Percentiles rank a stretch among this genome's conserved stretches.
phyloP scores from a whole-genome alignment of 2,888 invertebrate species.

The Drosophila multiciliata region DNA sequence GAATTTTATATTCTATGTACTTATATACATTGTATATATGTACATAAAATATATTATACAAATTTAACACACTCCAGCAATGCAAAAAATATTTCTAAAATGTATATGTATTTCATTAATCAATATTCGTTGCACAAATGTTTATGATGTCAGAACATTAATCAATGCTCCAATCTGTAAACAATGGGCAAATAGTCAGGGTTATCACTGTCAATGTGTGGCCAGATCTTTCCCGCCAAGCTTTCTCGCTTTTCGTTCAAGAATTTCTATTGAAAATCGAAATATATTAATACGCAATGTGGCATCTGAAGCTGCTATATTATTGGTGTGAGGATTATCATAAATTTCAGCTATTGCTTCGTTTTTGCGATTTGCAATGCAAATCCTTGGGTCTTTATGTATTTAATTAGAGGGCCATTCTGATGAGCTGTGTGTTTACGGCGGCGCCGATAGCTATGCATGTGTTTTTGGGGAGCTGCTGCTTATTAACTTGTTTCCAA shows the following conservation, averaged over 20 bases:
- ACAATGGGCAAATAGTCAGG: slow-evolving; percentile 26
- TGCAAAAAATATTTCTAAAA: too few relatives aligned
- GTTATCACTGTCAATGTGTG: slow-evolving; percentile 38
- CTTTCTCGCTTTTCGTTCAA: slow-evolving; percentile 16
- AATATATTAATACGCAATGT: background rate
- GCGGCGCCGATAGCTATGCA: slow-evolving; percentile 62
- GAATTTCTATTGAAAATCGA: slow-evolving; percentile 34
- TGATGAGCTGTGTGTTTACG: slow-evolving; percentile 57
- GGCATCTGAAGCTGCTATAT: slow-evolving; percentile 6
- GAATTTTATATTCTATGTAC: slow-evolving; percentile 4
- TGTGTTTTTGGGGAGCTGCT: slow-evolving; percentile 52
- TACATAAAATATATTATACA: background rate
- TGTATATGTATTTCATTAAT: slow-evolving; percentile 5
- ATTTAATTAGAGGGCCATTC: slow-evolving; percentile 74
- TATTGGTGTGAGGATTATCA: slow-evolving; percentile 69
- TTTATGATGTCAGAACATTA: slow-evolving; percentile 32
- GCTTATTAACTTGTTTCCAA: slow-evolving; percentile 76
- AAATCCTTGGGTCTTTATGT: slow-evolving; percentile 64
- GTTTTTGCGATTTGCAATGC: slow-evolving; percentile 66
- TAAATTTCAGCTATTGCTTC: slow-evolving; percentile 55
- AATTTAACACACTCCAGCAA: too few relatives aligned
- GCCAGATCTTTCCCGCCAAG: background rate
- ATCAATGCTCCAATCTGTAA: slow-evolving; percentile 34
- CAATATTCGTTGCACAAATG: slow-evolving; percentile 31
- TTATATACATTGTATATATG: background rate